Evolutionary conservation across 1,140 invertebrate genomes (phyloP).

Genomic region (Episyrphus balteatus): DNA sequence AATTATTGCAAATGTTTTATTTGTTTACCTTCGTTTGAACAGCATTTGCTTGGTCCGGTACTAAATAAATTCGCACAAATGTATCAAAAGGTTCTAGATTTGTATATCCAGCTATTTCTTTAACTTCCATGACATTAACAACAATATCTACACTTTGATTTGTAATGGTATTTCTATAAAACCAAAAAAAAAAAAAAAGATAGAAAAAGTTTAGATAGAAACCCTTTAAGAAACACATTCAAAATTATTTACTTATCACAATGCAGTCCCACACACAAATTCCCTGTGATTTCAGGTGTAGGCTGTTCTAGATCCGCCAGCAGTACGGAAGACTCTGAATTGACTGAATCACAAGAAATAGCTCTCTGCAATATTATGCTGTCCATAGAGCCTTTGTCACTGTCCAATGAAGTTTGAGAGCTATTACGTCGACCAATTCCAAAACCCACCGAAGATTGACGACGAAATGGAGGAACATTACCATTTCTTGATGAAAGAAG

Average conservation of each 20-base stretch:
- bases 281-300: slow-evolving; percentile 54
- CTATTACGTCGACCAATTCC: slow-evolving; percentile 25
- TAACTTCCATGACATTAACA: slow-evolving; percentile 64
- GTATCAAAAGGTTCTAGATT: slow-evolving; percentile 54
- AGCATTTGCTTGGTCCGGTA: slow-evolving; percentile 59
- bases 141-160: slow-evolving; percentile 60
- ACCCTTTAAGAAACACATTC: not conserved
- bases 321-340: slow-evolving; percentile 66
- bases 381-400: slow-evolving; percentile 14
- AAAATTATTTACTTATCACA: slow-evolving; percentile 51
- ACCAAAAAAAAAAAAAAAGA: slow-evolving; percentile 4
- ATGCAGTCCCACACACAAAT: slow-evolving; percentile 65
- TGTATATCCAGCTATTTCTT: slow-evolving; percentile 53
- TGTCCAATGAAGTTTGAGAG: slow-evolving; percentile 24
- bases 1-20: not conserved
- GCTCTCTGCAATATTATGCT: slow-evolving; percentile 44
- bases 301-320: slow-evolving; percentile 55
- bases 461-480: slow-evolving; percentile 20
- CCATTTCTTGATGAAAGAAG: slow-evolving; percentile 14
- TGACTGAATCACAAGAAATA: slow-evolving; percentile 71
- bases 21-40: slow-evolving; percentile 57
- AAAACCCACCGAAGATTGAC: slow-evolving; percentile 25
- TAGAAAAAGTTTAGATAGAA: too few species aligned
- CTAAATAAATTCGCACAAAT: slow-evolving; percentile 61
- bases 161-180: slow-evolving; percentile 13